phyloP scores from a whole-genome alignment of 2,797 vertebrate genomes.

The Harpagifer antarcticus region DNA sequence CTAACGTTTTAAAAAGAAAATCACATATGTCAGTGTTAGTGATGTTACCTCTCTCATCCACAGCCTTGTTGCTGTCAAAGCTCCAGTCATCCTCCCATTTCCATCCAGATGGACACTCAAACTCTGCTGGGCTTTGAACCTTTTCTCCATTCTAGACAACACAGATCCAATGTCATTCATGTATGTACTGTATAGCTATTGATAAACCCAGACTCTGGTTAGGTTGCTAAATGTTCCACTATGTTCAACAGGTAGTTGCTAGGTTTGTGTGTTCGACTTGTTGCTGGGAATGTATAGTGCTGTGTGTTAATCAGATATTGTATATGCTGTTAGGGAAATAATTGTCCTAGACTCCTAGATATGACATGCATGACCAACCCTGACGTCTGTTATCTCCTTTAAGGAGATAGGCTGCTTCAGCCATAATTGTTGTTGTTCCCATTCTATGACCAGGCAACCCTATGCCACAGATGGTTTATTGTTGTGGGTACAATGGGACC shows the following conservation, averaged over 20 bases:
- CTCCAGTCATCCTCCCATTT: constrained; percentile 92
- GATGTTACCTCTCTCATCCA: constrained; percentile 92
- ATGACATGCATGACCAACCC: no score
- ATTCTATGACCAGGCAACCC: no score
- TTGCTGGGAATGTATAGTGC: neutral
- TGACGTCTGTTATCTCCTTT: no score
- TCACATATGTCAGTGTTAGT: neutral
- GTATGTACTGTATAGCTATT: neutral
- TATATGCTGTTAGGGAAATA: neutral
- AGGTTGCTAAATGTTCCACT: neutral
- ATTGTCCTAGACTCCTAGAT: no score
- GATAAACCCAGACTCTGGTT: neutral
- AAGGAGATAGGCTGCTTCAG: no score
- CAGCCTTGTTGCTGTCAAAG: constrained; percentile 93
- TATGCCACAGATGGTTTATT: no score
- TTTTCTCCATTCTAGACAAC: constrained; percentile 94
- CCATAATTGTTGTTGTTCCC: no score
- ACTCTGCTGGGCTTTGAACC: constrained; percentile 83
- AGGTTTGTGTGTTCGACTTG: neutral
- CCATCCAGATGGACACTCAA: constrained; percentile 93
- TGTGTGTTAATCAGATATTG: neutral
- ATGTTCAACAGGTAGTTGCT: neutral
- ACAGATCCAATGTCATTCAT: constrained; percentile 24
- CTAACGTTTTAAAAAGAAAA: neutral
- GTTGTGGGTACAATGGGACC: no score